Conservation (phyloP, 2,888 invertebrate genomes). For the Taenaris catops region DNA sequence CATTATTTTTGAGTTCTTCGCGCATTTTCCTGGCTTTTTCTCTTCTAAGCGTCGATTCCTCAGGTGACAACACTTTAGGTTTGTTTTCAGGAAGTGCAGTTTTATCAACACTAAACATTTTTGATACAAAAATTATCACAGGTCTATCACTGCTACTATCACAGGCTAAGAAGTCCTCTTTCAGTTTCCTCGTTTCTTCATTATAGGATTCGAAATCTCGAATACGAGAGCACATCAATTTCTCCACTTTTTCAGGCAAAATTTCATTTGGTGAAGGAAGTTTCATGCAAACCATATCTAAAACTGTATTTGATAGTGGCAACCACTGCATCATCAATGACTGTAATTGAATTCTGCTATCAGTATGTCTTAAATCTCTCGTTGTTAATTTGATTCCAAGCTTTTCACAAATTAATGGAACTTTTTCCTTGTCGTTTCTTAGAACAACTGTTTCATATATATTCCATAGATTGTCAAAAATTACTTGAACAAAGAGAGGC, state of each 20-base stretch:
- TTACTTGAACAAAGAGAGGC: slow-evolving; percentile 94
- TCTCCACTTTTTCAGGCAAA: slow-evolving; percentile 87
- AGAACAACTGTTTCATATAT: slow-evolving; percentile 91
- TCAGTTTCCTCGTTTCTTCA: slow-evolving; percentile 84
- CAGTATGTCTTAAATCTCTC: slow-evolving; percentile 89
- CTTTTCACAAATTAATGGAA: slow-evolving; percentile 85
- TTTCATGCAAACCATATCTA: slow-evolving; percentile 88
- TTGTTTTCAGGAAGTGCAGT: slow-evolving; percentile 88
- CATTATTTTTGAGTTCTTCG: slow-evolving; percentile 70
- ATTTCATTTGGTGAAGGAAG: slow-evolving; percentile 92
- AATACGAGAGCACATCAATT: slow-evolving; percentile 88
- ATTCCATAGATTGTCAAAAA: slow-evolving; percentile 94
- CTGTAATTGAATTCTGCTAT: slow-evolving; percentile 88
- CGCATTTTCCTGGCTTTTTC: slow-evolving; percentile 84
- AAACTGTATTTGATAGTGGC: slow-evolving; percentile 89
- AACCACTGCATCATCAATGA: slow-evolving; percentile 94
- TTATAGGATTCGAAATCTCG: slow-evolving; percentile 84
- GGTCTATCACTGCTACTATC: slow-evolving; percentile 82
- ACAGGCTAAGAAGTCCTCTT: slow-evolving; percentile 85
- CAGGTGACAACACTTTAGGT: slow-evolving; percentile 86
- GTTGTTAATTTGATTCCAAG: slow-evolving; percentile 87
- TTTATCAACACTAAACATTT: slow-evolving; percentile 93
- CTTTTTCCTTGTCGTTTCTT: slow-evolving; percentile 87
- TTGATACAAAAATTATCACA: slow-evolving; percentile 89
- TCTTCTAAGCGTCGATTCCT: slow-evolving; percentile 85